Conservation (phyloP, 2,797 vertebrate genomes). For the Leucoraja ocellata region DNA sequence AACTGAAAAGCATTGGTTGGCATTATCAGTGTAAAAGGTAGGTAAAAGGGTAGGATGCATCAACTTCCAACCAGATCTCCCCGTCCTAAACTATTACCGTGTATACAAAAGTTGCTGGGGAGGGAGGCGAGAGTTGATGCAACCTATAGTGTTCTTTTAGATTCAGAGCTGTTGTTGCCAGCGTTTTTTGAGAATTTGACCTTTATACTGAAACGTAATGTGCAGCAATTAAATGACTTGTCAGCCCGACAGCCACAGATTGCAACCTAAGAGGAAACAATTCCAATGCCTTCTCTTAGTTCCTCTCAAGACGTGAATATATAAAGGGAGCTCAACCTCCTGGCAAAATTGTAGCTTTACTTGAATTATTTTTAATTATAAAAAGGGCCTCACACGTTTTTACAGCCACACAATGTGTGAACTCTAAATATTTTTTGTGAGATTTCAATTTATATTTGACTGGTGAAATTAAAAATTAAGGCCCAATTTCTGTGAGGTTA, state of each 20-base stretch:
- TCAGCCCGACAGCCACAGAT: background rate
- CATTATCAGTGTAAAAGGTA: background rate
- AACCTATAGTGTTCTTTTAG: background rate
- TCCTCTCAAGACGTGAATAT: background rate
- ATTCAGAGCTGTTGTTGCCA: background rate
- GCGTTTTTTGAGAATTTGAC: background rate
- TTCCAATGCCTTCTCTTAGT: background rate
- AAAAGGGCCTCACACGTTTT: background rate
- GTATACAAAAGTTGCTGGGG: background rate
- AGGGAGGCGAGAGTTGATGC: background rate
- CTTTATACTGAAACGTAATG: slow-evolving; percentile 4
- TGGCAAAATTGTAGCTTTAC: background rate
- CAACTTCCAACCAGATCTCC: background rate
- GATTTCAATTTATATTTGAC: slow-evolving; percentile 45
- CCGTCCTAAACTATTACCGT: background rate
- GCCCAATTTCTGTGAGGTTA: background rate
- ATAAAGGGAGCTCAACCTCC: background rate
- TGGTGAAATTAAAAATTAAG: slow-evolving; percentile 46
- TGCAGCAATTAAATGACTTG: background rate
- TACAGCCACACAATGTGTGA: background rate
- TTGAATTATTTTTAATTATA: background rate
- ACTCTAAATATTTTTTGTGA: slow-evolving; percentile 39
- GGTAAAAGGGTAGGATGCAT: background rate
- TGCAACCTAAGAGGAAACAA: background rate
- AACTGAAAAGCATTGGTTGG: too few relatives aligned